Conservation (phyloP, 2,113 vertebrate genomes). For the Gopherus evgoodei region DNA sequence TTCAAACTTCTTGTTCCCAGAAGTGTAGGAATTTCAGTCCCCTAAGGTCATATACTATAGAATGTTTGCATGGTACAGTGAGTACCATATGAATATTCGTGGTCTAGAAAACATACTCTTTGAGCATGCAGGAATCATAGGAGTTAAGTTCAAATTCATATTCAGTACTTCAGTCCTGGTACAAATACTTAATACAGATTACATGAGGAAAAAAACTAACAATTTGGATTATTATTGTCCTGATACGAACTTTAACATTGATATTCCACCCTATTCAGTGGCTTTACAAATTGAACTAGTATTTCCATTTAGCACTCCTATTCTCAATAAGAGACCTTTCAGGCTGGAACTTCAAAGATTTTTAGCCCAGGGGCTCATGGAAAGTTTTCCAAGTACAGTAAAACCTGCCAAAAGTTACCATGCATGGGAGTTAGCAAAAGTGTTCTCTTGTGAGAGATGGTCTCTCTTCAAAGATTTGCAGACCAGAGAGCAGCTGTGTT, state of each 20-base stretch:
- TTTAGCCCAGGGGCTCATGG: accelerated
- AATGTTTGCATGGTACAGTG: not conserved
- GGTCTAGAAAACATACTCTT: not conserved
- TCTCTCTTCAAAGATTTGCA: not conserved
- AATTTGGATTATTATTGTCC: accelerated
- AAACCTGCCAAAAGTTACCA: not conserved
- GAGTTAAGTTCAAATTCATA: not conserved
- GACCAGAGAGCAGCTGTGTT: not conserved
- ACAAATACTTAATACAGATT: accelerated
- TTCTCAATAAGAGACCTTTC: not conserved
- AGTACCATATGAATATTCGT: not conserved
- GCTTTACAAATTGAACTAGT: accelerated
- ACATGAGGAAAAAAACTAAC: not conserved
- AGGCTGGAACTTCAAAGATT: accelerated
- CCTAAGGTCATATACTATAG: not conserved
- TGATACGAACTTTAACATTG: accelerated
- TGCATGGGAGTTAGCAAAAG: not conserved
- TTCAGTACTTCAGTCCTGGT: not conserved
- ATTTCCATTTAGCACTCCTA: accelerated
- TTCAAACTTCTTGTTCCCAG: not conserved
- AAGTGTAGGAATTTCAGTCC: not conserved
- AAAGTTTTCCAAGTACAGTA: not conserved
- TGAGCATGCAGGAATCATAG: not conserved
- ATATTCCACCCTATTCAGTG: accelerated
- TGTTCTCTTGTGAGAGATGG: not conserved